Base-by-base conservation (phyloP, 2,888 invertebrate genomes). In the Philereme transversata region DNA sequence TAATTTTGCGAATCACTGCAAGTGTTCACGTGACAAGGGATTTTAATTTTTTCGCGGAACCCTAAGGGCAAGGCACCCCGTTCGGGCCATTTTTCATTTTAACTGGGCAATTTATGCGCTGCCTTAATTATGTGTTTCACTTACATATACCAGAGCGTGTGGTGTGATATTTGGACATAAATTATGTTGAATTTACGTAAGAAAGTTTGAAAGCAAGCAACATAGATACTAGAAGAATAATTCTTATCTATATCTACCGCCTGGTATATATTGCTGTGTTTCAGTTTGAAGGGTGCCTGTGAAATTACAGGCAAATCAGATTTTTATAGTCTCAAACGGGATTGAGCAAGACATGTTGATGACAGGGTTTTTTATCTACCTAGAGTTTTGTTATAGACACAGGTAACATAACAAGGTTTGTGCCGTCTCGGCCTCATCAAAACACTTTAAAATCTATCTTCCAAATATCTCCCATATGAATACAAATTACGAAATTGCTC, bases 21-120 rank as follows among this genome's bases (percentile, higher is more conserved):
- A 59, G 53, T 64, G 63, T 55, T 66, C 52, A 66, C 57, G 65
- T 67, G 63, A 65, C 61, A 60, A 59, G 69, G 68, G 63, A 62
- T 65, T 64, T 55, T 57, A 50, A 61, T 62, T 68, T 60, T 57
- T 61, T 55, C 52, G 40, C 48, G 53, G 60, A 63, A 62, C 65
- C 58, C 66, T 57, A 45, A 45, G 48, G 51, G 53, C 60, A 38
- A 55, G 49, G 22, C 45, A 40, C 58, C 52, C 70, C 55, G 45
- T 64, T 64, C 74, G 65, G 46, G 69, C 72, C 71, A 76, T 78
- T 77, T 77, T 75, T 78, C 76, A 77, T 77, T 74, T 73, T 70
- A 75, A 73, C 69, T 65, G 66, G 50, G 62, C 71, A 67, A 69
- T 72, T 73, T 71, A 69, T 68, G 67, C 65, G 58, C 65, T 45